Percentiles rank a stretch among this genome's conserved stretches.
phyloP scores from a whole-genome alignment of 2,888 invertebrate species.

The Eledone cirrhosa region DNA sequence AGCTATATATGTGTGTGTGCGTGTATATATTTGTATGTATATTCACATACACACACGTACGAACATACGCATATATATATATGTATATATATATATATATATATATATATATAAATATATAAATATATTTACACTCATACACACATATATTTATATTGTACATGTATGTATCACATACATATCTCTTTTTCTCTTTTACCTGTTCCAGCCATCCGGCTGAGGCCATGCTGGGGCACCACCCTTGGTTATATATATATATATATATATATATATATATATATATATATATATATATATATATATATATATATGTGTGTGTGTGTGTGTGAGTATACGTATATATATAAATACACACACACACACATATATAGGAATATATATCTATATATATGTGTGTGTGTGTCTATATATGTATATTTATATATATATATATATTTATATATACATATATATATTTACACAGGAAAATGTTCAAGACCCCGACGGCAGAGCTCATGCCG shows the following conservation, averaged over 20 bases:
- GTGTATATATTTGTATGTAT: neutral
- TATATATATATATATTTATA: neutral
- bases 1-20: neutral
- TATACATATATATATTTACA: neutral
- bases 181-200: too few relatives aligned
- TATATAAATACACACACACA: neutral
- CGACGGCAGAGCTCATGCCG: too few relatives aligned
- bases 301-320: neutral
- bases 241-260: neutral
- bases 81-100: neutral
- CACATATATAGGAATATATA: neutral
- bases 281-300: neutral
- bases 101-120: neutral
- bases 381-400: neutral
- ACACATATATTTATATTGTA: too few relatives aligned
- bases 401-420: neutral
- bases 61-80: neutral
- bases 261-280: neutral
- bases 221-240: too few relatives aligned
- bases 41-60: neutral
- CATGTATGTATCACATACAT: too few relatives aligned
- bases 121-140: neutral
- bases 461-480: too few relatives aligned
- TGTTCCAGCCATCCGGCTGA: too few relatives aligned
- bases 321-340: neutral